These are phyloP conservation scores for Hypomecis atomaria DNA, from an alignment of 2,888 invertebrate species.

Conservation along the genomic window DNA sequence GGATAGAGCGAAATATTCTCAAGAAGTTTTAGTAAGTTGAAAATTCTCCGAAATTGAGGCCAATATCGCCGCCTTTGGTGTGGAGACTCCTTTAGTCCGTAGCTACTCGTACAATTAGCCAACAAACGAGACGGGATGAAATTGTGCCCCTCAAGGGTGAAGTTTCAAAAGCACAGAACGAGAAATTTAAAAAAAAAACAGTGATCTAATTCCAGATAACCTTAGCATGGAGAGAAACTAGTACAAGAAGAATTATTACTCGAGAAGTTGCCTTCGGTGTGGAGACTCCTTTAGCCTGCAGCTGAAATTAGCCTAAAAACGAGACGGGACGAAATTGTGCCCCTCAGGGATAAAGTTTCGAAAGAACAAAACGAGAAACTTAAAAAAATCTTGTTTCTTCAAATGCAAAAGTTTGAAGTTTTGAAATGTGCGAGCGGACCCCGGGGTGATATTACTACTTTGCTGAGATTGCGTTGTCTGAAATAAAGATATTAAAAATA, in stretches of 20 bases:
- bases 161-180: constrained; percentile 25
- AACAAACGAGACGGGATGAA: not conserved
- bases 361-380: constrained; percentile 23
- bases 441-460: constrained; percentile 41
- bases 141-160: constrained; percentile 13
- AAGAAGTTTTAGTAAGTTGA: no score
- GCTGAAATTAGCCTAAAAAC: not conserved
- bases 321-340: constrained; percentile 1
- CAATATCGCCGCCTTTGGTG: not conserved
- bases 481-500: constrained; percentile 7
- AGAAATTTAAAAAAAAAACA: constrained; percentile 24
- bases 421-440: constrained; percentile 33
- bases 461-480: constrained; percentile 16
- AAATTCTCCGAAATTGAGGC: no score
- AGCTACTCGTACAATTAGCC: not conserved
- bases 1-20: no score
- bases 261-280: not conserved
- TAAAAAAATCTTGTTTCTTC: constrained; percentile 29
- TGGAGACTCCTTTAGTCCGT: not conserved
- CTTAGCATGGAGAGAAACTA: no score
- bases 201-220: no score
- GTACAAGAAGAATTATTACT: no score
- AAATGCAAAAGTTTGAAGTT: constrained; percentile 35
- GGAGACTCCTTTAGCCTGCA: not conserved
- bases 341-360: constrained; percentile 21